These are phyloP conservation scores for Gymnothorax reevesii DNA, from an alignment of 2,797 vertebrate genomes.

Conservation along the genomic window DNA sequence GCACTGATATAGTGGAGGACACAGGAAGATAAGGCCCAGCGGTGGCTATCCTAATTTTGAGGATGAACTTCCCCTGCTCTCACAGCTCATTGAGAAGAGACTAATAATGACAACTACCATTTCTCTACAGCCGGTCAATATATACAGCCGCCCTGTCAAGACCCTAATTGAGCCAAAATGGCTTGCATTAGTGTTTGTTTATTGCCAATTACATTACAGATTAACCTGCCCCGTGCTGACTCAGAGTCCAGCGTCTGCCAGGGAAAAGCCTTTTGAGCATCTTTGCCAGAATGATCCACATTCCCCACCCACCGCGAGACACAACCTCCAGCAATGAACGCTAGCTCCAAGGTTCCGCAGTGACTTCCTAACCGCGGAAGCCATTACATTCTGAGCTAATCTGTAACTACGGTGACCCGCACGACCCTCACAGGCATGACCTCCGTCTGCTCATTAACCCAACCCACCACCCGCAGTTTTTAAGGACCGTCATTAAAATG, in stretches of 20 bases:
- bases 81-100: not conserved
- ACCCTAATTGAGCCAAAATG: slow-evolving; percentile 56
- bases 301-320: slow-evolving; percentile 46
- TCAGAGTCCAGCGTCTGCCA: slow-evolving; percentile 51
- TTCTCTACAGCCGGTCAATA: slow-evolving; percentile 53
- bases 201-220: slow-evolving; percentile 48
- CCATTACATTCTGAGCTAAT: slow-evolving; percentile 1
- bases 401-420: not conserved
- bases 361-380: not conserved
- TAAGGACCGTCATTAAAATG: not conserved
- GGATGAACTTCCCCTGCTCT: not conserved
- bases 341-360: slow-evolving; percentile 28
- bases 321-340: slow-evolving; percentile 20
- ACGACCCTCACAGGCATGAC: not conserved
- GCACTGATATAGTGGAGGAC: not conserved
- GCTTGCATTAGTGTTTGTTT: slow-evolving; percentile 44
- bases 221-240: slow-evolving; percentile 56
- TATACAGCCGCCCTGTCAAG: slow-evolving; percentile 49
- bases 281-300: not conserved
- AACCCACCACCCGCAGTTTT: not conserved
- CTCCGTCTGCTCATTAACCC: no score
- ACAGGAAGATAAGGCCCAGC: not conserved
- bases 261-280: slow-evolving; percentile 24
- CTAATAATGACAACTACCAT: not conserved
- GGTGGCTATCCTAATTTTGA: not conserved